Conservation (phyloP, 2,113 vertebrate genomes). For the Prochilodus magdalenae region DNA sequence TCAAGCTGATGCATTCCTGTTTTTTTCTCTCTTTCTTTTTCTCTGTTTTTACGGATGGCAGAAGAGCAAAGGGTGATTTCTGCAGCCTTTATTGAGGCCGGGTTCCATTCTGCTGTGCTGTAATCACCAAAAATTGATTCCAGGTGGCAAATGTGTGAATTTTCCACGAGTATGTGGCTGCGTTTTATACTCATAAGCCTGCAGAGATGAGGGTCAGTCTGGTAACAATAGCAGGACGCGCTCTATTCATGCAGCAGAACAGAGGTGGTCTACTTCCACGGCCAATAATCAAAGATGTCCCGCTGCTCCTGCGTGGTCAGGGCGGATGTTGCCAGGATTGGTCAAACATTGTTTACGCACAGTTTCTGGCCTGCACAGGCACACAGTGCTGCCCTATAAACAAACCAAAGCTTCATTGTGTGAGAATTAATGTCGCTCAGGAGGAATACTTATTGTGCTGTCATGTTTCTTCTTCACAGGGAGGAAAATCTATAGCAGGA, state of each 20-base stretch:
- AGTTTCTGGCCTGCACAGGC: neutral
- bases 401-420: slow-evolving; percentile 9
- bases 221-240: slow-evolving; percentile 22
- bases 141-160: slow-evolving; percentile 19
- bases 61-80: neutral
- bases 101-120: slow-evolving; percentile 21
- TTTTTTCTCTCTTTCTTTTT: slow-evolving; percentile 13
- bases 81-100: slow-evolving; percentile 1
- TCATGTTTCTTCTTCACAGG: slow-evolving; percentile 19
- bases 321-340: neutral
- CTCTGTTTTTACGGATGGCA: neutral
- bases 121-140: slow-evolving; percentile 24
- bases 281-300: slow-evolving; percentile 42
- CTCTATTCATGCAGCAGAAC: slow-evolving; percentile 23
- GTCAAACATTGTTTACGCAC: neutral
- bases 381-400: slow-evolving; percentile 4
- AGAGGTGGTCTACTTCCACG: slow-evolving; percentile 10
- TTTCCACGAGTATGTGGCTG: slow-evolving; percentile 2
- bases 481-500: slow-evolving; percentile 19
- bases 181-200: neutral
- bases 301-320: slow-evolving; percentile 5
- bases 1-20: neutral
- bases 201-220: neutral
- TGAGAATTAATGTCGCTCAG: slow-evolving; percentile 43
- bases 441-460: slow-evolving; percentile 28